Evolutionary conservation across 2,888 invertebrate species (phyloP).

Genomic region (Gastrophysa polygoni): DNA sequence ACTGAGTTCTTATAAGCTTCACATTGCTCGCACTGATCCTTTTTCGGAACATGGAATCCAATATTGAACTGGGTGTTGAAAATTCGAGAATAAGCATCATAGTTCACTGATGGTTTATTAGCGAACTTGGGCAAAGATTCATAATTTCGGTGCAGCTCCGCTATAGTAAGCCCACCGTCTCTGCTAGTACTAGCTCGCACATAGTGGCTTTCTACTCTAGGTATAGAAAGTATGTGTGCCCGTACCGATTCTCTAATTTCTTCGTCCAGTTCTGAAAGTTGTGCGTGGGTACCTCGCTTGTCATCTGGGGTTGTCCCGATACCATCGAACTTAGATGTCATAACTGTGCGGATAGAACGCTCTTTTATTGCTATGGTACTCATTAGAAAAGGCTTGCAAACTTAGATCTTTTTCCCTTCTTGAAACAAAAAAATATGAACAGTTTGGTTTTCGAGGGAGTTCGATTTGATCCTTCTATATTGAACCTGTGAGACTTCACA

Average conservation of each 20-base stretch:
- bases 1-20: not conserved
- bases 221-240: not conserved
- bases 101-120: constrained; percentile 16
- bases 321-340: constrained; percentile 1
- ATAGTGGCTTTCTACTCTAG: not conserved
- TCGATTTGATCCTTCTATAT: constrained; percentile 1
- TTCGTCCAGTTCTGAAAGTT: not conserved
- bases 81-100: not conserved
- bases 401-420: too few species aligned
- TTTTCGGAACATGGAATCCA: constrained; percentile 5
- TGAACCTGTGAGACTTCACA: constrained; percentile 9
- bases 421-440: too few species aligned
- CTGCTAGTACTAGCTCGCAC: constrained; percentile 1
- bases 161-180: constrained; percentile 6
- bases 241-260: constrained; percentile 2
- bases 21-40: not conserved
- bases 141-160: constrained; percentile 7
- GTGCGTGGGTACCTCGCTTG: not conserved
- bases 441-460: not conserved
- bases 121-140: not conserved
- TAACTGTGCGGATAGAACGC: not conserved
- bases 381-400: not conserved
- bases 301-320: constrained; percentile 4
- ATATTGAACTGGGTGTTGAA: not conserved
- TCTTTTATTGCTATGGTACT: constrained; percentile 1